Percentiles rank a stretch among this genome's conserved stretches.
phyloP scores from a whole-genome alignment of 2,113 vertebrate species.

The Ammodramus savannarum region DNA sequence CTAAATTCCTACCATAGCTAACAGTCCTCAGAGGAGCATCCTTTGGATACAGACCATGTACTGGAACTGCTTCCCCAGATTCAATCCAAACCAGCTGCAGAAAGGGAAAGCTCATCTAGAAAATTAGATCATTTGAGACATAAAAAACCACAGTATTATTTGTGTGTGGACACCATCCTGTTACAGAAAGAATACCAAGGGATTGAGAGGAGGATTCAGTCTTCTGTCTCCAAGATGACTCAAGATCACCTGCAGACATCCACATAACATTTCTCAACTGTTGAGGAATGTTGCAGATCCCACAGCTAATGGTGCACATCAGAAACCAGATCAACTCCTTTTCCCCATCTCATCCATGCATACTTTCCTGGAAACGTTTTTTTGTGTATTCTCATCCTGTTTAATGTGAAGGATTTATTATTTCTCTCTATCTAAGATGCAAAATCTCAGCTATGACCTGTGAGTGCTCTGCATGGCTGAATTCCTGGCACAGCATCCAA shows the following conservation, averaged over 20 bases:
- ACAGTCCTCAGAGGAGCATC: neutral
- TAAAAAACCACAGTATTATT: neutral
- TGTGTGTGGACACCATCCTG: neutral
- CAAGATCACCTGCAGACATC: neutral
- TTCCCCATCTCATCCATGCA: rapidly evolving
- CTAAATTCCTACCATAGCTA: neutral
- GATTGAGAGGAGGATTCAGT: neutral
- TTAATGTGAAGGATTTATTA: neutral
- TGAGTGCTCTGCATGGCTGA: rapidly evolving
- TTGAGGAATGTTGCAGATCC: neutral
- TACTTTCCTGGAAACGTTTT: rapidly evolving
- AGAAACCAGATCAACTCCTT: neutral
- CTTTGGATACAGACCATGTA: neutral
- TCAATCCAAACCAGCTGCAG: slow-evolving; percentile 6
- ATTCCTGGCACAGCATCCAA: neutral
- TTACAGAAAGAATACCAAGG: neutral
- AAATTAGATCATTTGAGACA: neutral
- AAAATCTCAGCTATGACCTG: neutral
- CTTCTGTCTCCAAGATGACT: neutral
- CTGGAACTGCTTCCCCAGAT: neutral
- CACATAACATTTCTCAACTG: neutral
- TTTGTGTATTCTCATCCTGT: neutral
- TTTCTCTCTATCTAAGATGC: neutral
- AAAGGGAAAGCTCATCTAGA: slow-evolving; percentile 1
- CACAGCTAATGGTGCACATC: rapidly evolving